These are phyloP conservation scores for Oenanthe oenanthe DNA, from an alignment of 2,113 vertebrate species.

Conservation along the genomic window DNA sequence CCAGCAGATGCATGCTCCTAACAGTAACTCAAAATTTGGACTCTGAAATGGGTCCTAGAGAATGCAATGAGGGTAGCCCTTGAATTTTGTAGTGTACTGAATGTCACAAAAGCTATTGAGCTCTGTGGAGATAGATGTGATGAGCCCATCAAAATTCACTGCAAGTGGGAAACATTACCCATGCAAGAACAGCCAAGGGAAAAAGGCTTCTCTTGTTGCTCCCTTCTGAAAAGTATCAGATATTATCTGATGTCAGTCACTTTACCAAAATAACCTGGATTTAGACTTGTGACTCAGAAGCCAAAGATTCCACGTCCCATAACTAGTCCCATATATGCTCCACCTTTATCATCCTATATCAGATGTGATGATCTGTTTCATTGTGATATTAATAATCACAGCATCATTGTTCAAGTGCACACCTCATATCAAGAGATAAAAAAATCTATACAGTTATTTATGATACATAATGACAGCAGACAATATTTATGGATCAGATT, in stretches of 20 bases:
- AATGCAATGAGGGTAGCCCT: background rate
- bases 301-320: background rate
- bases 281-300: background rate
- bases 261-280: background rate
- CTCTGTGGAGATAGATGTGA: background rate
- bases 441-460: background rate
- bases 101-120: background rate
- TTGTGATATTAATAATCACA: background rate
- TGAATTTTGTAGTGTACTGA: background rate
- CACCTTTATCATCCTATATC: background rate
- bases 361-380: background rate
- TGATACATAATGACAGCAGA: background rate
- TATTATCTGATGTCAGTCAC: background rate
- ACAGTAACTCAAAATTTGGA: background rate
- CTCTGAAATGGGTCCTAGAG: background rate
- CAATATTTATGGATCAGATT: background rate
- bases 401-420: background rate
- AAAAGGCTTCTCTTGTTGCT: background rate
- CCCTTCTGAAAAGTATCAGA: background rate
- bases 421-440: background rate
- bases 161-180: background rate
- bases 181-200: background rate
- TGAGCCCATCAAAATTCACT: background rate
- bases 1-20: background rate
- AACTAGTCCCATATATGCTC: background rate